phyloP scores from a whole-genome alignment of 2,888 invertebrate species.

The Rhamphomyia laevipes region DNA sequence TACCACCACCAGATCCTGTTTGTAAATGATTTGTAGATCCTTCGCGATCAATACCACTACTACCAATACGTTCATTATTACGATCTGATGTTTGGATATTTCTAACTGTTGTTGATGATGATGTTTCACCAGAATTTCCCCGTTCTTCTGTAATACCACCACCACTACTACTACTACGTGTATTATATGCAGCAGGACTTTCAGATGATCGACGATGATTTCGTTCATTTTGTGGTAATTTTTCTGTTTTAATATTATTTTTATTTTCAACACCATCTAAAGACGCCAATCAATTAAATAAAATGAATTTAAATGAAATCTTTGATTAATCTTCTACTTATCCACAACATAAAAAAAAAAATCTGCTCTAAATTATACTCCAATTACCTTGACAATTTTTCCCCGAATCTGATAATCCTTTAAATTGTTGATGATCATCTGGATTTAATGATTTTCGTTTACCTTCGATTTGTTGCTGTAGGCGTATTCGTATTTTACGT shows the following conservation, averaged over 20 bases:
- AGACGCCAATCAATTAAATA: slow-evolving; percentile 14
- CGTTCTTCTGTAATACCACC: background rate
- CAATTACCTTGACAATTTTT: slow-evolving; percentile 64
- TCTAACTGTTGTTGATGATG: slow-evolving; percentile 24
- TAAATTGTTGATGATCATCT: slow-evolving; percentile 46
- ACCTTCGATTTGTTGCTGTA: slow-evolving; percentile 77
- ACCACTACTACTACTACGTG: background rate
- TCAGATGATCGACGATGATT: slow-evolving; percentile 18
- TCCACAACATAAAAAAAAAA: slow-evolving; percentile 17
- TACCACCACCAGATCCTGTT: background rate
- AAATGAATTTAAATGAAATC: slow-evolving; percentile 4
- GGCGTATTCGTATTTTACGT: slow-evolving; percentile 64
- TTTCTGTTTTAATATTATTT: background rate
- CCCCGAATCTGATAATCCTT: slow-evolving; percentile 53
- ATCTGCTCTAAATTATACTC: background rate
- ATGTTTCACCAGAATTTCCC: slow-evolving; percentile 7
- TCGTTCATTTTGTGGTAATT: background rate
- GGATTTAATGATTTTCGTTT: slow-evolving; percentile 61
- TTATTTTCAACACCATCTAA: slow-evolving; percentile 33
- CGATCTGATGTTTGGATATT: slow-evolving; percentile 21
- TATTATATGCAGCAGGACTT: slow-evolving; percentile 9
- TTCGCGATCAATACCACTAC: slow-evolving; percentile 25
- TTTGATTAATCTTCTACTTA: background rate
- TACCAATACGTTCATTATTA: slow-evolving; percentile 27
- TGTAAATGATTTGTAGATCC: slow-evolving; percentile 19